Evolutionary conservation across 2,888 invertebrate species (phyloP).

Genomic region (Serrognathus titanus): DNA sequence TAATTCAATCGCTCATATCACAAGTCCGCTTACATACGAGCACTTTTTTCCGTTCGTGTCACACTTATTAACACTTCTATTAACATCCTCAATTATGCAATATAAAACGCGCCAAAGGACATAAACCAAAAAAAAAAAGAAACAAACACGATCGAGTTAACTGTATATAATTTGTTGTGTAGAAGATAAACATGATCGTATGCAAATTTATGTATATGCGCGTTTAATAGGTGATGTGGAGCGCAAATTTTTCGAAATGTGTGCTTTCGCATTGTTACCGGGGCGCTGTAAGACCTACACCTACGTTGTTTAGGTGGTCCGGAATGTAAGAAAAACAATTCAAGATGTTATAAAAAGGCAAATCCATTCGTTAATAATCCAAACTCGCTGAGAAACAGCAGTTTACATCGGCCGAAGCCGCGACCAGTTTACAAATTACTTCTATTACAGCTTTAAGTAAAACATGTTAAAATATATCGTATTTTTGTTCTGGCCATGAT

Average conservation of each 20-base stretch:
- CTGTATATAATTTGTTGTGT: conserved; percentile 1
- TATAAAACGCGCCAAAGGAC: background rate
- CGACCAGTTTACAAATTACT: conserved; percentile 4
- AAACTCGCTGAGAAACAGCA: conserved; percentile 3
- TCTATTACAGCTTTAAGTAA: background rate
- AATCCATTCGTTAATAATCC: conserved; percentile 4
- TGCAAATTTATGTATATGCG: background rate
- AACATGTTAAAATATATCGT: conserved; percentile 2
- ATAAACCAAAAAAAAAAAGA: background rate
- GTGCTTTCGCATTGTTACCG: background rate
- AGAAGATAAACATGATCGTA: background rate
- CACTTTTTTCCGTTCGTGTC: background rate
- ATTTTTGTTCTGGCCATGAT: background rate
- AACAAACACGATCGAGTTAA: background rate
- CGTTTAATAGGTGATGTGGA: too few species aligned
- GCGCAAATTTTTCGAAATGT: too few species aligned
- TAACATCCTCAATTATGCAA: conserved; percentile 1
- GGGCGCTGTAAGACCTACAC: background rate
- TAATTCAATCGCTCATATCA: too few species aligned
- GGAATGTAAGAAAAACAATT: conserved; percentile 2
- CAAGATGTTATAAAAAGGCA: conserved; percentile 1
- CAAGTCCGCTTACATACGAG: too few species aligned
- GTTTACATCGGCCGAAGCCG: conserved; percentile 1
- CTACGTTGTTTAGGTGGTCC: conserved; percentile 3
- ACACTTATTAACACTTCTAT: background rate